A percentile compares a stretch with the other conserved stretches of the same genome.
Conservation (phyloP, 2,797 vertebrate species). For the Sitta carolinensis region DNA sequence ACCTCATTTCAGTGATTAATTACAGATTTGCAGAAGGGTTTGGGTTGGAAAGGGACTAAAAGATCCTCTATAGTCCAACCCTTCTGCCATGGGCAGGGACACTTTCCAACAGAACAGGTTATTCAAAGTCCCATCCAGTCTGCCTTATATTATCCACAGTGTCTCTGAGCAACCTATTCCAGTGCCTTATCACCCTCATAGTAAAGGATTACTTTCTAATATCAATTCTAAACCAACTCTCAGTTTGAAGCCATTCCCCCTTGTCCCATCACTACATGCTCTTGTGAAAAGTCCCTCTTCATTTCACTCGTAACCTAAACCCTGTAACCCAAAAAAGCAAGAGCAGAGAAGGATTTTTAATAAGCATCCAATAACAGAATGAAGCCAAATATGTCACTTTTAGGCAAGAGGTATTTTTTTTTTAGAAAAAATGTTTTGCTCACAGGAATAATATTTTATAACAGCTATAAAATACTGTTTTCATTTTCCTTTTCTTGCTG, state of each 20-base stretch:
- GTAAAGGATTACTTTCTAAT: not conserved
- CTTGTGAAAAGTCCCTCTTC: not conserved
- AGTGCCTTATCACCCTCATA: not conserved
- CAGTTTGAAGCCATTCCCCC: not conserved
- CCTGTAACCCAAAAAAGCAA: not conserved
- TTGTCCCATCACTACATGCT: not conserved
- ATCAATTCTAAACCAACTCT: not conserved
- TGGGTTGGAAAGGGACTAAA: not conserved
- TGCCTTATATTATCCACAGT: not conserved
- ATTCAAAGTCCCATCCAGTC: not conserved
- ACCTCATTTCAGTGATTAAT: not conserved
- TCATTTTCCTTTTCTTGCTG: not conserved
- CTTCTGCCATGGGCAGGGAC: not conserved
- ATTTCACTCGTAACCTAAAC: not conserved
- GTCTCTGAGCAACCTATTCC: not conserved
- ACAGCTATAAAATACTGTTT: not conserved
- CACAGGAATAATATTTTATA: not conserved
- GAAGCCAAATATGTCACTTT: not conserved
- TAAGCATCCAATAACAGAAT: not conserved
- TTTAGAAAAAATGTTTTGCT: not conserved
- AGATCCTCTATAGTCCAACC: rapidly evolving
- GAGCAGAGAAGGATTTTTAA: not conserved
- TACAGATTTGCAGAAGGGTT: not conserved
- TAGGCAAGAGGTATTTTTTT: not conserved
- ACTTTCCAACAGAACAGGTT: not conserved